These are phyloP conservation scores for Eumaeus atala DNA, from an alignment of 1,140 invertebrate species.

Conservation along the genomic window DNA sequence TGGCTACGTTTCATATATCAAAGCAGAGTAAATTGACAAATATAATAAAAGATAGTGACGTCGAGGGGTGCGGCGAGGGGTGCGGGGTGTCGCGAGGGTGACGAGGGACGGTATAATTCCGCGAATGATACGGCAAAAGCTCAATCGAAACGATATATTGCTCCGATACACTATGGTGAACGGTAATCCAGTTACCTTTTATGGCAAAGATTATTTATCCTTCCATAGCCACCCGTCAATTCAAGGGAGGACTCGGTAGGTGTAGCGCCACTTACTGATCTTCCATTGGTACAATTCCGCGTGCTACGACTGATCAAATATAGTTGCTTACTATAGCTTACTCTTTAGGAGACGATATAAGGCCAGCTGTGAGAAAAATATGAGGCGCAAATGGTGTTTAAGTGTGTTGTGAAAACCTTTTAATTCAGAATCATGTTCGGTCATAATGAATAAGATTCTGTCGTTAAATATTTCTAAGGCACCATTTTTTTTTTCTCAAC, in stretches of 20 bases:
- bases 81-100: conserved; percentile 12
- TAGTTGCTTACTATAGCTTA: too few relatives aligned
- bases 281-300: too few relatives aligned
- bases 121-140: conserved; percentile 65
- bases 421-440: too few relatives aligned
- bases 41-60: conserved; percentile 39
- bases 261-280: too few relatives aligned
- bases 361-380: too few relatives aligned
- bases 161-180: conserved; percentile 38
- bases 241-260: too few relatives aligned
- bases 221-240: background rate
- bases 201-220: conserved; percentile 40
- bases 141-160: conserved; percentile 66
- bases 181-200: conserved; percentile 58
- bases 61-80: conserved; percentile 17
- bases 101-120: conserved; percentile 36
- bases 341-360: too few relatives aligned
- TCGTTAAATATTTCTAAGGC: too few relatives aligned
- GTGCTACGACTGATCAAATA: too few relatives aligned
- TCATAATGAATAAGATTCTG: too few relatives aligned
- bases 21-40: conserved; percentile 23
- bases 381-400: too few relatives aligned
- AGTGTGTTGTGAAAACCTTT: too few relatives aligned
- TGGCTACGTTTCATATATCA: background rate
- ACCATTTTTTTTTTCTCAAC: background rate